Evolutionary conservation across 2,113 vertebrate species (phyloP), one percentile per base, ranked within the genome.

Genomic region (Uropsilus gracilis): DNA sequence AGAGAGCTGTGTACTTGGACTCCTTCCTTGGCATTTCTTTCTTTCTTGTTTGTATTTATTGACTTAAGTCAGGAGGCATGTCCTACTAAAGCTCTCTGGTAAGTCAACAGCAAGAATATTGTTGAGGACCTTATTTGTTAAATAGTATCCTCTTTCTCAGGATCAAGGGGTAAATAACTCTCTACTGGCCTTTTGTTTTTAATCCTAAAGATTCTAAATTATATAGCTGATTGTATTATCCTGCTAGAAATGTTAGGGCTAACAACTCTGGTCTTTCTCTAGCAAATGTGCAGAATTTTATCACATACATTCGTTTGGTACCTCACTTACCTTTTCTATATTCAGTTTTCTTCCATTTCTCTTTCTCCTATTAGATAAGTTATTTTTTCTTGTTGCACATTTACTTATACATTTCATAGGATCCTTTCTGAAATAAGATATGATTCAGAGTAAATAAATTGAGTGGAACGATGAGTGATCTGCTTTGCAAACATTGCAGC

Each of bases 371-470:
- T 95, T 82, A 80, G 28, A 44, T 73, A 53, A 11, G 20, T 84
- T 32, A 87, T 83, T 88, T 91, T 94, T 37, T 87, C 71, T 90
- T 91, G 66, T 72, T 46, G 34, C 55, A 32, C 91, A 48, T 89
- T 89, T 93, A 85, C n/a, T n/a, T 93, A 12, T 89, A 89, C 37
- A 32, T 73, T 96, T 95, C 76, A 81, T 16, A 86, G 72, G 28
- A n/a, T 84, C n/a, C 26, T 89, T 72, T 89, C 59, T 93, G 84
- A 97, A 94, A 95, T 94, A 83, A 91, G 86, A 53, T 75, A 57
- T 30, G 59, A n/a, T 68, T 93, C 34, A 66, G 39, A 91, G 39
- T 93, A 91, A 84, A 72, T 90, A 88, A 96, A 73, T 95, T 72
- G 82, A 90, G 12, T 61, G 42, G 42, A 8, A 57, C 16, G 61